Evolutionary conservation across 2,888 invertebrate genomes (phyloP).

Genomic region (Lymantria dispar): DNA sequence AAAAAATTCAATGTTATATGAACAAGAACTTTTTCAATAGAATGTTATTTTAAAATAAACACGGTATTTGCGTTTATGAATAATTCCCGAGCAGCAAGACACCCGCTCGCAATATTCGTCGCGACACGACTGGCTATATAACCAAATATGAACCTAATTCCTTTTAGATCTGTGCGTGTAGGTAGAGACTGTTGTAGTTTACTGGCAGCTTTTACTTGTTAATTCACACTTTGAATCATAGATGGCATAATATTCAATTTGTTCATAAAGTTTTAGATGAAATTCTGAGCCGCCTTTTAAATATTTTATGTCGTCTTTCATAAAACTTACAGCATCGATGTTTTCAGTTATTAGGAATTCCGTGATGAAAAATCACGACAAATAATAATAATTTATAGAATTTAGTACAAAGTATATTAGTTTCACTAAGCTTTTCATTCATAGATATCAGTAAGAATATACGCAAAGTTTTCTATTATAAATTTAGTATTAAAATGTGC

Average conservation of each 20-base stretch:
- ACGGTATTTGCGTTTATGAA: constrained; percentile 21
- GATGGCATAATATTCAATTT: constrained; percentile 40
- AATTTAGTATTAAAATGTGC: too few species aligned
- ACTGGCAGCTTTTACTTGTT: constrained; percentile 38
- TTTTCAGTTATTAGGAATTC: too few species aligned
- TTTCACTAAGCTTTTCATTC: too few species aligned
- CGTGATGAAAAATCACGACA: too few species aligned
- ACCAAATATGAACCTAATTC: constrained; percentile 65
- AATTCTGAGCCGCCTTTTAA: too few species aligned
- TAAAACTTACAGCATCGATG: too few species aligned
- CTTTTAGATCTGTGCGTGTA: constrained; percentile 46
- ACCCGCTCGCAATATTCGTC: constrained; percentile 35
- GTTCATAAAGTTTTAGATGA: not conserved
- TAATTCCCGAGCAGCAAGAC: constrained; percentile 18
- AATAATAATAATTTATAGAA: too few species aligned
- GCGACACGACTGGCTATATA: constrained; percentile 59
- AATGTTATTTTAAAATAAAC: constrained; percentile 36
- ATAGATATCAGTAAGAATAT: too few species aligned
- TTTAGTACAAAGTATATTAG: too few species aligned
- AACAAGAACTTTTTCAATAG: constrained; percentile 21
- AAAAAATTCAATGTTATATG: constrained; percentile 11
- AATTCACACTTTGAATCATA: constrained; percentile 29
- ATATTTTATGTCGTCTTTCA: too few species aligned
- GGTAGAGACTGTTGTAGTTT: constrained; percentile 34
- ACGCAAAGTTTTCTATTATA: too few species aligned